Evolutionary conservation across 2,797 vertebrate genomes (phyloP).

Genomic region (Chrysocyon brachyurus): DNA sequence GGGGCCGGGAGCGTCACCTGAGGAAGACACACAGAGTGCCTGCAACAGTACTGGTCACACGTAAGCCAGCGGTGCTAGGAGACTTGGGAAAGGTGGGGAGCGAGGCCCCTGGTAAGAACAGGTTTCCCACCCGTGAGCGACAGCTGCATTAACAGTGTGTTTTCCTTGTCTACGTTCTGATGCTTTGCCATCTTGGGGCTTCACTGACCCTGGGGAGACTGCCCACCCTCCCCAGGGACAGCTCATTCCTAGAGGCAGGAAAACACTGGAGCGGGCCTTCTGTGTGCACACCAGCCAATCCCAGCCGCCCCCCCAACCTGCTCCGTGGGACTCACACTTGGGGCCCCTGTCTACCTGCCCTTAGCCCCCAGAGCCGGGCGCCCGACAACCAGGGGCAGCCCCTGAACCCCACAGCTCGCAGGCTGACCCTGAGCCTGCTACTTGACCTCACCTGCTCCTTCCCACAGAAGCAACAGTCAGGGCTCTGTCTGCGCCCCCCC

Average conservation of each 20-base stretch:
- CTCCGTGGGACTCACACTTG: rapidly evolving
- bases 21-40: rapidly evolving
- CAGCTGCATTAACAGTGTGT: neutral
- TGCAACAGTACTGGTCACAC: neutral
- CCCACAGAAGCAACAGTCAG: neutral
- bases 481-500: no score
- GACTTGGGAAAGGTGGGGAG: no score
- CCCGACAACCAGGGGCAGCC: neutral
- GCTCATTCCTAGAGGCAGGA: neutral
- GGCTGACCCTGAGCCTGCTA: neutral
- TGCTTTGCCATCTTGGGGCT: neutral
- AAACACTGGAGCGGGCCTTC: rapidly evolving
- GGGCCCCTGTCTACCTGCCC: neutral
- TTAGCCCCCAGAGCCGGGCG: neutral
- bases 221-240: neutral
- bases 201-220: neutral
- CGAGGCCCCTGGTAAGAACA: neutral
- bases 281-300: rapidly evolving
- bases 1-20: neutral
- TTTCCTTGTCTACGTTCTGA: neutral
- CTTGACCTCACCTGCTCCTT: neutral
- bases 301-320: neutral
- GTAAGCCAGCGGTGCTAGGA: neutral
- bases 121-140: no score
- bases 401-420: rapidly evolving